phyloP scores from a whole-genome alignment of 2,888 invertebrate genomes.

The Embidobia sp. region DNA sequence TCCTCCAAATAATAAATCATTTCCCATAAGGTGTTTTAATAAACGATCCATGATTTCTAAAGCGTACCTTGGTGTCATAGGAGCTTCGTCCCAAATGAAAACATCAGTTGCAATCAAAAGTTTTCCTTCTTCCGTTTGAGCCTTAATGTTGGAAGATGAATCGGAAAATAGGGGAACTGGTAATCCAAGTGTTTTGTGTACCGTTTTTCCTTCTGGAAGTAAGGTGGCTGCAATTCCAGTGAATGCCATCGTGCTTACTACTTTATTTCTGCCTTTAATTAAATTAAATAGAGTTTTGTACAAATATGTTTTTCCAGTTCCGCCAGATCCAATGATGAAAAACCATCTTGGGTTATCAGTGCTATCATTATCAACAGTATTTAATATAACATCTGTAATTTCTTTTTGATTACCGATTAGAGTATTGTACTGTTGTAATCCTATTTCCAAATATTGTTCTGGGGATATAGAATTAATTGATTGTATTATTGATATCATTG shows the following conservation, averaged over 20 bases:
- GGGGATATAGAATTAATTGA: neutral
- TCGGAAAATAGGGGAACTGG: too few species aligned
- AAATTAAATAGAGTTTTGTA: neutral
- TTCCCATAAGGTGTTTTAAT: slow-evolving; percentile 5
- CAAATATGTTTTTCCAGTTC: neutral
- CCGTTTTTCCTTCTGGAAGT: too few species aligned
- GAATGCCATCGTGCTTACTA: neutral
- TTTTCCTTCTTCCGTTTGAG: slow-evolving; percentile 1
- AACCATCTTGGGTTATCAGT: slow-evolving; percentile 13
- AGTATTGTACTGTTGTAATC: slow-evolving; percentile 29
- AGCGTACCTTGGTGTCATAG: slow-evolving; percentile 3
- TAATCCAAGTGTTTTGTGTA: too few species aligned
- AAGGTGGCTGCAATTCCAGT: too few species aligned
- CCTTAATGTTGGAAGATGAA: neutral
- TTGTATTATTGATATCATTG: neutral
- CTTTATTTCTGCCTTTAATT: neutral
- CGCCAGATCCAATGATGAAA: slow-evolving; percentile 1
- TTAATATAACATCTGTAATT: slow-evolving; percentile 55
- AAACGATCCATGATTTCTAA: slow-evolving; percentile 9
- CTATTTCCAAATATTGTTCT: slow-evolving; percentile 25
- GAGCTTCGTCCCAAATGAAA: slow-evolving; percentile 5
- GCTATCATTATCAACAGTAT: slow-evolving; percentile 15
- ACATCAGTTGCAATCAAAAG: neutral
- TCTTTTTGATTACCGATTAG: slow-evolving; percentile 62
- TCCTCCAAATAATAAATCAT: neutral